phyloP scores from a whole-genome alignment of 2,113 vertebrate species.

The Sinocyclocheilus grahami region DNA sequence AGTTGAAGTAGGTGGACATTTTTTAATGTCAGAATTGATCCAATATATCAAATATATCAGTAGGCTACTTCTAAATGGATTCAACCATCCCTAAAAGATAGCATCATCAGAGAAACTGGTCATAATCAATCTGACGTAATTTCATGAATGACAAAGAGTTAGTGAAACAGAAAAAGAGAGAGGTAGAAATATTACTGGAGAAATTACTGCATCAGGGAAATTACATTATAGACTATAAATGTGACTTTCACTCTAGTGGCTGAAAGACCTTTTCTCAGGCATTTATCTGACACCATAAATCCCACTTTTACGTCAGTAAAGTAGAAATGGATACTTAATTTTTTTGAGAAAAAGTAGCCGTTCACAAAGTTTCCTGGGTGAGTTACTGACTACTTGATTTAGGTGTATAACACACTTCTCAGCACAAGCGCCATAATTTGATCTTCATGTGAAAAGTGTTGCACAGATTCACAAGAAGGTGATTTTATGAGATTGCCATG shows the following conservation, averaged over 20 bases:
- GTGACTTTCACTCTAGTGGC: constrained; percentile 41
- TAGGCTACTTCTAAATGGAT: not conserved
- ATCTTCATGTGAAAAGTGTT: not conserved
- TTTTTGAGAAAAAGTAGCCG: constrained; percentile 46
- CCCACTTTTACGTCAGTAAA: constrained; percentile 32
- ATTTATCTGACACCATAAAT: constrained; percentile 61
- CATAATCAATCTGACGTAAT: constrained; percentile 54
- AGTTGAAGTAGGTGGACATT: not conserved
- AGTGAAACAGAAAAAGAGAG: constrained; percentile 26
- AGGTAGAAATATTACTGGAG: not conserved
- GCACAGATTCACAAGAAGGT: not conserved
- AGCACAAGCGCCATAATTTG: not conserved
- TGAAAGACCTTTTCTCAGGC: constrained; percentile 43
- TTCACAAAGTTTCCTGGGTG: not conserved
- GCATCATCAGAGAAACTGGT: constrained; percentile 53
- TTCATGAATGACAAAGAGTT: constrained; percentile 48
- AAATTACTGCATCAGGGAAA: constrained; percentile 32
- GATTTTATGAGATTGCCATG: not conserved
- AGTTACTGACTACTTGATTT: not conserved
- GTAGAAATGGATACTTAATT: constrained; percentile 56
- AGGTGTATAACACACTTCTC: not conserved
- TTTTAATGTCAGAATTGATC: not conserved
- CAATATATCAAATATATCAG: not conserved
- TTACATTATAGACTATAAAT: constrained; percentile 50
- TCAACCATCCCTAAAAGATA: constrained; percentile 24